Conservation (phyloP, 1,140 invertebrate genomes). For the Anoplophora glabripennis region DNA sequence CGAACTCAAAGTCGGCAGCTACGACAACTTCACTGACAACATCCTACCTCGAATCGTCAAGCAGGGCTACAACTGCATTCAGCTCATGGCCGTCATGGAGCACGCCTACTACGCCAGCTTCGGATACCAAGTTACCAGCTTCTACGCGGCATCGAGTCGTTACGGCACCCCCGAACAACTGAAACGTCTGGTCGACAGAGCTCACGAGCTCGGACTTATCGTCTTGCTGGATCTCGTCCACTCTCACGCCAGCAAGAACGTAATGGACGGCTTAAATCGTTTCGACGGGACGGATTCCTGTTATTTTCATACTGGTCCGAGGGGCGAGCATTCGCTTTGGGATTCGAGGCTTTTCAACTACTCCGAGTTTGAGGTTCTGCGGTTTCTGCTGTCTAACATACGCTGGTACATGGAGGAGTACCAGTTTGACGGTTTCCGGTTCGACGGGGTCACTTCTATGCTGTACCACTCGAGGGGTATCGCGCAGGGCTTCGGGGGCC, state of each 20-base stretch:
- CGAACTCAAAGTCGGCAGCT: constrained; percentile 86
- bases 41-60: constrained; percentile 88
- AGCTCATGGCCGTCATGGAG: constrained; percentile 99
- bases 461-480: constrained; percentile 92
- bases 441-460: constrained; percentile 99
- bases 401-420: constrained; percentile 98
- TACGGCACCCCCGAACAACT: constrained; percentile 96
- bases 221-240: constrained; percentile 97
- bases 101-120: constrained; percentile 99
- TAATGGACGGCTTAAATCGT: constrained; percentile 93
- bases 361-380: constrained; percentile 87
- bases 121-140: constrained; percentile 96
- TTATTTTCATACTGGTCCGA: constrained; percentile 87
- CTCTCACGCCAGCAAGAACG: constrained; percentile 98
- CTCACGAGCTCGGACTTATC: constrained; percentile 83
- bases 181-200: constrained; percentile 89
- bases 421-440: constrained; percentile 95
- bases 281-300: constrained; percentile 95
- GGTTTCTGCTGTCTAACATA: constrained; percentile 95
- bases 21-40: constrained; percentile 88
- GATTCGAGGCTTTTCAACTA: constrained; percentile 98
- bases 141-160: constrained; percentile 83
- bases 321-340: constrained; percentile 92
- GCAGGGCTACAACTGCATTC: constrained; percentile 97
- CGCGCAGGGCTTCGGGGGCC: constrained; percentile 82